These are phyloP conservation scores for Nerophis lumbriciformis DNA, from an alignment of 2,113 vertebrate genomes.

Conservation along the genomic window DNA sequence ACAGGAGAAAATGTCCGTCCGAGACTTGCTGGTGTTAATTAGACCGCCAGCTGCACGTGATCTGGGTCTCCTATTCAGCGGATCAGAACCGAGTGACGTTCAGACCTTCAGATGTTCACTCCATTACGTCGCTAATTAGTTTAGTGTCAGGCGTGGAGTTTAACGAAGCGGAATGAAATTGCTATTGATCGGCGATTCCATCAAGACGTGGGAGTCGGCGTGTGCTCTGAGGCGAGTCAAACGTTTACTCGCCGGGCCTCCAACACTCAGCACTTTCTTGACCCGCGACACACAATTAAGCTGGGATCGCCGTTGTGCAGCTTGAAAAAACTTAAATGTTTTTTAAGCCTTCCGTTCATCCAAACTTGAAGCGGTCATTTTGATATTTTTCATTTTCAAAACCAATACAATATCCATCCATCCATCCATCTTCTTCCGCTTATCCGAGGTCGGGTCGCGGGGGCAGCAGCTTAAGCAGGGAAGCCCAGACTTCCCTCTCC, in stretches of 20 bases:
- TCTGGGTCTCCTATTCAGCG: too few relatives aligned
- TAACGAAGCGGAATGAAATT: background rate
- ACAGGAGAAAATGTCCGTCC: too few relatives aligned
- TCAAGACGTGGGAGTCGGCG: slow-evolving; percentile 2
- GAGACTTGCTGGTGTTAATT: too few relatives aligned
- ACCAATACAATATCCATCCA: too few relatives aligned
- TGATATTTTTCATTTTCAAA: too few relatives aligned
- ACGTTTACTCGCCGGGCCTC: background rate
- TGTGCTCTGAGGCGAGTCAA: background rate
- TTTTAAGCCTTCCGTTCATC: too few relatives aligned
- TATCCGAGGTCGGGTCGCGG: too few relatives aligned
- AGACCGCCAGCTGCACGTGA: too few relatives aligned
- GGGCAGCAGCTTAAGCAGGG: too few relatives aligned
- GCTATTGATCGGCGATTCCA: slow-evolving; percentile 6
- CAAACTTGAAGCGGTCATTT: too few relatives aligned
- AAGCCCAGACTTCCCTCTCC: too few relatives aligned
- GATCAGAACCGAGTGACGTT: background rate
- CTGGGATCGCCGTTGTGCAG: background rate
- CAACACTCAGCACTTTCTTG: background rate
- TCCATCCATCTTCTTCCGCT: too few relatives aligned
- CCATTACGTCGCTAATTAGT: slow-evolving; percentile 3
- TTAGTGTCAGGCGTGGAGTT: background rate
- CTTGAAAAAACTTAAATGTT: background rate
- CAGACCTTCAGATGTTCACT: background rate
- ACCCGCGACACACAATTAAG: slow-evolving; percentile 1